phyloP scores from a whole-genome alignment of 2,888 invertebrate genomes.

The Ormyrus pomaceus region DNA sequence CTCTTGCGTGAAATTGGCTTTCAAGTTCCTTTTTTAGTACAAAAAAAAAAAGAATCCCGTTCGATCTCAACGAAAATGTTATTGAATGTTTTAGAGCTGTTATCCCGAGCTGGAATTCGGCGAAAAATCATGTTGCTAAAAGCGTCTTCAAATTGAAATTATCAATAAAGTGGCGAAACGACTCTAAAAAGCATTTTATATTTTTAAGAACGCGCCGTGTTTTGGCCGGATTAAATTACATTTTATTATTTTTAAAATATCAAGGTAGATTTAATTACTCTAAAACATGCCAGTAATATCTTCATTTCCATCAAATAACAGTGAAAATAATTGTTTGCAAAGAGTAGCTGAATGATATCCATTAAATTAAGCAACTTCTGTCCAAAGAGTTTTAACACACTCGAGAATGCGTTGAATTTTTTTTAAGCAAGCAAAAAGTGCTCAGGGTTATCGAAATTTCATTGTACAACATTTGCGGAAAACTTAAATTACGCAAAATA shows the following conservation, averaged over 20 bases:
- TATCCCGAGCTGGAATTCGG: too few species aligned
- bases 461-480: too few species aligned
- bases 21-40: background rate
- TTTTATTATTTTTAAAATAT: background rate
- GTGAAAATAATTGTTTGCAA: background rate
- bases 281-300: conserved; percentile 5
- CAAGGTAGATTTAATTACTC: background rate
- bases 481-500: too few species aligned
- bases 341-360: background rate
- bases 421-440: too few species aligned
- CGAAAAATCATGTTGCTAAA: too few species aligned
- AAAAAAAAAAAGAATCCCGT: background rate
- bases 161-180: too few species aligned
- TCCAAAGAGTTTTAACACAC: background rate
- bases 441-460: too few species aligned
- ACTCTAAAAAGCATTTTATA: too few species aligned
- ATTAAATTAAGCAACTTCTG: background rate
- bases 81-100: conserved; percentile 11
- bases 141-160: too few species aligned
- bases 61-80: conserved; percentile 10
- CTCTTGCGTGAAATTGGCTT: conserved; percentile 8
- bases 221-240: too few species aligned
- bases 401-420: too few species aligned
- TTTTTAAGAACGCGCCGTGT: too few species aligned
- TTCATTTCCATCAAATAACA: background rate